Percentiles rank a stretch among this genome's conserved stretches.
Conservation (phyloP, 2,113 vertebrate species). For the Marcusenius ussheri region DNA sequence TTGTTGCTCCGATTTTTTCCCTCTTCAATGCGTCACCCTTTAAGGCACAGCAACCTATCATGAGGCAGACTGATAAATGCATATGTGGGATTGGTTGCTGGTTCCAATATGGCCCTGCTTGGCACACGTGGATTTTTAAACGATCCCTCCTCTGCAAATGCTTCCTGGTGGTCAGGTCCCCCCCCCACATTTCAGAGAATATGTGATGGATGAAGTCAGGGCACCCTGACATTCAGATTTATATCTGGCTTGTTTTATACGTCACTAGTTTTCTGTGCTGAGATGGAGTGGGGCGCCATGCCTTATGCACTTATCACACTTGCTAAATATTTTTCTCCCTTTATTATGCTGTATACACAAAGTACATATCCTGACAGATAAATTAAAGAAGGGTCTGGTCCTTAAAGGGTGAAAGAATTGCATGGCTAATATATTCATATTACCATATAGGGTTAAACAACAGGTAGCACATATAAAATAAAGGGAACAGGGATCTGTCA, state of each 20-base stretch:
- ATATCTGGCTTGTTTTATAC: background rate
- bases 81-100: background rate
- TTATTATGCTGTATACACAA: background rate
- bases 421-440: conserved; percentile 18
- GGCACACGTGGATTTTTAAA: background rate
- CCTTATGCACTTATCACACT: background rate
- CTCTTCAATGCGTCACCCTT: conserved; percentile 9
- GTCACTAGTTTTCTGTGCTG: background rate
- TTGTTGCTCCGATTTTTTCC: conserved; percentile 15
- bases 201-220: background rate
- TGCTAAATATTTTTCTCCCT: background rate
- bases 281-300: background rate
- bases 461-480: background rate
- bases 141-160: background rate
- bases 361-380: background rate
- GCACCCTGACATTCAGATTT: background rate
- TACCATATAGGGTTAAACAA: background rate
- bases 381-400: conserved; percentile 7
- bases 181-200: background rate
- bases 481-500: background rate
- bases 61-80: background rate
- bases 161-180: background rate
- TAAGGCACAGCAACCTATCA: conserved; percentile 25
- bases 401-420: conserved; percentile 26
- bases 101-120: background rate